These are phyloP conservation scores for Brotula barbata DNA, from an alignment of 2,797 vertebrate genomes.

Conservation along the genomic window DNA sequence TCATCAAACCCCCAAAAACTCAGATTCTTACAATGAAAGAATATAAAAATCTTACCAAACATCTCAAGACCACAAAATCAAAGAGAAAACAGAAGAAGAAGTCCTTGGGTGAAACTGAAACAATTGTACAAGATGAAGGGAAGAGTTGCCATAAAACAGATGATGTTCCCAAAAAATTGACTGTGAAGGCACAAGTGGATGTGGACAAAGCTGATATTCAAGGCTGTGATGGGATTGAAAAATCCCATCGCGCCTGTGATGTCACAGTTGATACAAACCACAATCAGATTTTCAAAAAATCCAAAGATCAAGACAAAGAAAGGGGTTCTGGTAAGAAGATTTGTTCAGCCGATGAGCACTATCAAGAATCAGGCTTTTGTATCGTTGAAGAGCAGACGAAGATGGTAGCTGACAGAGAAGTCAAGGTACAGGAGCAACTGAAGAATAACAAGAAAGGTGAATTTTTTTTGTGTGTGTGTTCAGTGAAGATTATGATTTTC, in stretches of 20 bases:
- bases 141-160: neutral
- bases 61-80: conserved; percentile 24
- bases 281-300: conserved; percentile 2
- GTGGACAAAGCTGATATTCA: neutral
- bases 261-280: conserved; percentile 25
- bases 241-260: neutral
- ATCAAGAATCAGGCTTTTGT: neutral
- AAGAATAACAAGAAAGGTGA: conserved; percentile 44
- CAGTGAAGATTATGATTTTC: no score
- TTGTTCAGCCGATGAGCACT: neutral
- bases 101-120: neutral
- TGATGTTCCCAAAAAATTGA: neutral
- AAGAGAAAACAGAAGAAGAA: conserved; percentile 19
- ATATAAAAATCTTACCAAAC: conserved; percentile 49
- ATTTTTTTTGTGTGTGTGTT: conserved; percentile 3
- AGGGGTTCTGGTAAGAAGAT: neutral
- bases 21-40: conserved; percentile 37
- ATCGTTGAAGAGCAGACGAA: conserved; percentile 9
- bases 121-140: neutral
- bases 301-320: neutral
- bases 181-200: neutral
- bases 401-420: conserved; percentile 7
- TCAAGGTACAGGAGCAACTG: neutral
- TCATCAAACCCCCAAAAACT: neutral
- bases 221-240: neutral